Conservation (phyloP, 2,888 invertebrate genomes). For the Chrysolina haemoptera region DNA sequence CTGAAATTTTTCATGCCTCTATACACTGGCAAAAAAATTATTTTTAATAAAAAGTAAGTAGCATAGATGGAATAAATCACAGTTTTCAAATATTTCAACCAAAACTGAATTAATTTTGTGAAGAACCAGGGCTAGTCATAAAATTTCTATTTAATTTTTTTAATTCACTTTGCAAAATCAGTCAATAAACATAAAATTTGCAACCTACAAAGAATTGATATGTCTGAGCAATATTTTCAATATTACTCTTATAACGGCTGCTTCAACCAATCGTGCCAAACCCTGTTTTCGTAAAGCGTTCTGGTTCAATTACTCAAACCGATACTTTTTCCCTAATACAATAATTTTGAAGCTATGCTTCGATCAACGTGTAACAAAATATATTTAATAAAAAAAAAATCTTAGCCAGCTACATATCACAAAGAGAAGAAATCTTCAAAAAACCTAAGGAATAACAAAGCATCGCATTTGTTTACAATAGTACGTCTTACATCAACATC, state of each 20-base stretch:
- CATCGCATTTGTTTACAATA: constrained; percentile 20
- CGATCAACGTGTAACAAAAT: not conserved
- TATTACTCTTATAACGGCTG: too few relatives aligned
- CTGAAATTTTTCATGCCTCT: not conserved
- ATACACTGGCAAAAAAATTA: not conserved
- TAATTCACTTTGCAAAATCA: too few relatives aligned
- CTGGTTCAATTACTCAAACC: not conserved
- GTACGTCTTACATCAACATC: constrained; percentile 30
- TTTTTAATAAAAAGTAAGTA: not conserved
- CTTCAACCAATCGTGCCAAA: too few relatives aligned
- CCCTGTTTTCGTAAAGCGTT: too few relatives aligned
- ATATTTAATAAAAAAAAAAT: not conserved
- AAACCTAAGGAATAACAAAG: constrained; percentile 17
- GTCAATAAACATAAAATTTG: too few relatives aligned
- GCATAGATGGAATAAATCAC: not conserved
- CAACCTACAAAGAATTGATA: too few relatives aligned
- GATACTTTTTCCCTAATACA: not conserved
- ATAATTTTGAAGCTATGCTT: constrained; percentile 5
- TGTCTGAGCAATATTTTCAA: too few relatives aligned
- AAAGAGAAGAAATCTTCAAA: not conserved
- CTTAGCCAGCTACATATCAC: constrained; percentile 7
- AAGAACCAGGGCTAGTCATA: too few relatives aligned
- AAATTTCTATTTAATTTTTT: too few relatives aligned
- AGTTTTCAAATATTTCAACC: too few relatives aligned
- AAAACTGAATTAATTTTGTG: too few relatives aligned